Percentiles rank a stretch among this genome's conserved stretches.
These are phyloP conservation scores for Ormyrus nitidulus DNA, from an alignment of 2,888 invertebrate genomes.

Conservation along the genomic window DNA sequence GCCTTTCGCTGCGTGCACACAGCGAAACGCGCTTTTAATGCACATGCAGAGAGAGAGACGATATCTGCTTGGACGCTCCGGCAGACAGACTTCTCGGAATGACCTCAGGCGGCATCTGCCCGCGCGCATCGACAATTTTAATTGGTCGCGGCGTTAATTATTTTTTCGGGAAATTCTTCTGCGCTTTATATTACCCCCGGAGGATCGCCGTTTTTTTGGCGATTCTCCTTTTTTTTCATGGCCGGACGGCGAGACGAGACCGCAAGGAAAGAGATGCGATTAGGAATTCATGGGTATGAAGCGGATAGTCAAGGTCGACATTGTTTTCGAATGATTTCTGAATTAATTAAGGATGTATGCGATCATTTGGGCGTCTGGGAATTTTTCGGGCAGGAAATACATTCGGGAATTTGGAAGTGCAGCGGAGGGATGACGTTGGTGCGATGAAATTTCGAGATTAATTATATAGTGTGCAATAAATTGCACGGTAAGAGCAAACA, in stretches of 20 bases:
- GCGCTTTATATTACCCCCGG: too few species aligned
- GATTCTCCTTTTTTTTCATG: too few species aligned
- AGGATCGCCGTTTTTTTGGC: too few species aligned
- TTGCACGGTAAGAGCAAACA: neutral
- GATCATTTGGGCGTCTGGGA: constrained; percentile 1
- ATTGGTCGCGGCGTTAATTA: constrained; percentile 59
- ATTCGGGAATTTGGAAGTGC: too few species aligned
- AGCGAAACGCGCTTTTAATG: neutral
- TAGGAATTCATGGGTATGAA: too few species aligned
- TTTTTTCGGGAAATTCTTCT: neutral
- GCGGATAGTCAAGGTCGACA: constrained; percentile 1
- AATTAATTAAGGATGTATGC: constrained; percentile 6
- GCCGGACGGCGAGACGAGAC: too few species aligned
- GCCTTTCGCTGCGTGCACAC: constrained; percentile 56
- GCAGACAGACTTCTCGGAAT: constrained; percentile 69
- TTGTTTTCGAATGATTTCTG: constrained; percentile 22
- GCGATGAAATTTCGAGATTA: neutral
- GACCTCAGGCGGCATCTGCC: constrained; percentile 59
- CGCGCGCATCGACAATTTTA: constrained; percentile 62
- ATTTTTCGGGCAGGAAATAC: constrained; percentile 37
- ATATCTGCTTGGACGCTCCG: constrained; percentile 63
- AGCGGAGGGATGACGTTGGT: too few species aligned
- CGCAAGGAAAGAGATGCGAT: too few species aligned
- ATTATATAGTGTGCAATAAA: neutral
- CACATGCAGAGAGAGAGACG: constrained; percentile 36